These are phyloP conservation scores for Petaurus breviceps DNA, from an alignment of 2,113 vertebrate species.

Conservation along the genomic window DNA sequence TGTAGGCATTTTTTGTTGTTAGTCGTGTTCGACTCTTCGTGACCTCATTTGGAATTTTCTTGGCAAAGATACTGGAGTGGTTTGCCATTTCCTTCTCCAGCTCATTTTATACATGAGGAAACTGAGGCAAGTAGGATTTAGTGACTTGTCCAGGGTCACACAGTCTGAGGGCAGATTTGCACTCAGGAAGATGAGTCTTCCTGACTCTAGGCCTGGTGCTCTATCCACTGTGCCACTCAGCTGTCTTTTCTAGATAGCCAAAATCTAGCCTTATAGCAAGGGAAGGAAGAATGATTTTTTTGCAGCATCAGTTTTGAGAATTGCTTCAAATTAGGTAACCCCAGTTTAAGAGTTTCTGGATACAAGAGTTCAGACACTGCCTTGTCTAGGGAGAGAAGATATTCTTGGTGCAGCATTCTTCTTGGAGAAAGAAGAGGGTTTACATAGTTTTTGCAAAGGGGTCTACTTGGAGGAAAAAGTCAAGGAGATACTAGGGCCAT, in stretches of 20 bases:
- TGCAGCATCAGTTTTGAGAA: background rate
- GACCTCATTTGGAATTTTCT: background rate
- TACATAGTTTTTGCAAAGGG: background rate
- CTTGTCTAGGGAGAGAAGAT: background rate
- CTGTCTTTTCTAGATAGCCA: background rate
- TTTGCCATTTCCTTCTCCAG: background rate
- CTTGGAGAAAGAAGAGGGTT: background rate
- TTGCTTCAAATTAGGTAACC: background rate
- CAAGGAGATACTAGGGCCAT: background rate
- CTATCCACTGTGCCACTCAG: background rate
- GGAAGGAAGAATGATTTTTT: background rate
- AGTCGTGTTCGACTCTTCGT: background rate
- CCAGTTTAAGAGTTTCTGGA: background rate
- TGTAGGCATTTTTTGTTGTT: background rate
- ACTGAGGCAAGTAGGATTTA: background rate
- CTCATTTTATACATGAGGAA: background rate
- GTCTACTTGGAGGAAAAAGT: background rate
- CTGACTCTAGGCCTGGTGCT: background rate
- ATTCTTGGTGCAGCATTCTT: background rate
- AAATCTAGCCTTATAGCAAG: background rate
- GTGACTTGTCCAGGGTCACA: background rate
- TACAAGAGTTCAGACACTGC: background rate
- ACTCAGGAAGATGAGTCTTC: background rate
- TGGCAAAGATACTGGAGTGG: background rate
- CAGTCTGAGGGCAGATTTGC: background rate